Evolutionary conservation across 2,113 vertebrate genomes (phyloP), one percentile per base, ranked within the genome.

Genomic region (Bostrychus sinensis): DNA sequence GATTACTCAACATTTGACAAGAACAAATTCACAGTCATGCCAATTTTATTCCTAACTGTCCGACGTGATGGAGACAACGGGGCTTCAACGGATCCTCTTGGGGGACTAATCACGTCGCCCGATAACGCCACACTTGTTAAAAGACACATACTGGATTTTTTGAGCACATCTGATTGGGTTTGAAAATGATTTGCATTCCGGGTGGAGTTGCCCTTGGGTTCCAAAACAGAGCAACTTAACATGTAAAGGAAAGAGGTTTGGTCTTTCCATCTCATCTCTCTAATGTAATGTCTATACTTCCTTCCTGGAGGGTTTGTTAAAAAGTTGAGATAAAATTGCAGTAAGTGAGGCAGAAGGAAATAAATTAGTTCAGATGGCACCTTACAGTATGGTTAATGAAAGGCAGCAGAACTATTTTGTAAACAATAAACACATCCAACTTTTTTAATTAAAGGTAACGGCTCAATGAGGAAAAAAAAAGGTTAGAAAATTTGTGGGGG

Each of bases 1-100:
- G 85, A 90, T 89, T 89, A 84, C 77, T 82, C 76, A 77, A 86
- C 81, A 70, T 83, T 87, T 87, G 84, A 84, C 85, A 82, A 81
- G 85, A 80, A 87, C 87, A 89, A 84, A 89, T 89, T 89, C 79
- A 83, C 75, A 88, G 84, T 86, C 75, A 48, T 78, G 83, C 72
- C 72, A 77, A 86, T 85, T 90, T 88, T 83, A 71, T 72, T 69
- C 36, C 8, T 77, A 84, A 72, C 60, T 76, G 84, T 78, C 57
- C 54, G 45, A 74, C 77, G 25, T 87, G 76, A 81, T 86, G 38
- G 72, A 88, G 76, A 89, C 83, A 88, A 81, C 67, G 22, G 70
- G 42, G 62, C 73, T 85, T 81, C 87, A 80, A 82, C 86, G 77
- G 77, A 81, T 82, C 70, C 72, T 87, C 87, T 81, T 82, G 7